A percentile compares a stretch with the other conserved stretches of the same genome.
Conservation (phyloP, 2,888 invertebrate genomes). For the Leptura quadrifasciata region DNA sequence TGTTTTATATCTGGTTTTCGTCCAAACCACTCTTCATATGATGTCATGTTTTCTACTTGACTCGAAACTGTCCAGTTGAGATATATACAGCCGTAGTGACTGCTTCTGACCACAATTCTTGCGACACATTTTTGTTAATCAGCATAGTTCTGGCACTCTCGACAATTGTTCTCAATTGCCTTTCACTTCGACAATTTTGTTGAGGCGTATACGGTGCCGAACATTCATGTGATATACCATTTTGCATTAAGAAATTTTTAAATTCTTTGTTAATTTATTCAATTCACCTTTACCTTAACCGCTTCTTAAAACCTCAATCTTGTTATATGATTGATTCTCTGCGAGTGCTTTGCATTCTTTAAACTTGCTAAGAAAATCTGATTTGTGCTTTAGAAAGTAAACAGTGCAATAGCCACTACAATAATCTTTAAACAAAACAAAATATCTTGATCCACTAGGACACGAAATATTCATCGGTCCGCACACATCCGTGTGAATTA, state of each 20-base stretch:
- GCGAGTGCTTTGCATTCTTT: constrained; percentile 43
- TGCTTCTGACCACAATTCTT: constrained; percentile 57
- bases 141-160: constrained; percentile 64
- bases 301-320: constrained; percentile 35
- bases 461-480: constrained; percentile 49
- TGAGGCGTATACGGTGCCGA: constrained; percentile 60
- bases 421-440: constrained; percentile 56
- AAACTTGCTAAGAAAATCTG: constrained; percentile 43
- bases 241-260: constrained; percentile 49
- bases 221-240: constrained; percentile 57
- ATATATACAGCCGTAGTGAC: constrained; percentile 64
- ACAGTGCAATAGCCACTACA: constrained; percentile 46
- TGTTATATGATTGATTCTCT: constrained; percentile 47
- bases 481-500: constrained; percentile 52
- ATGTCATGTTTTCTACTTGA: constrained; percentile 47
- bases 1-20: constrained; percentile 31
- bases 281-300: constrained; percentile 46
- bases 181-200: constrained; percentile 65
- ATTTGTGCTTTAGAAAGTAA: constrained; percentile 46
- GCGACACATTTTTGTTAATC: no score
- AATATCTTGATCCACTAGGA: constrained; percentile 50
- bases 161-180: constrained; percentile 65
- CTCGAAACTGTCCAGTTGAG: constrained; percentile 62
- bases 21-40: constrained; percentile 26
- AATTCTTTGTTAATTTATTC: constrained; percentile 57